These are phyloP conservation scores for Platyura marginata DNA, from an alignment of 1,140 invertebrate genomes.

Conservation along the genomic window DNA sequence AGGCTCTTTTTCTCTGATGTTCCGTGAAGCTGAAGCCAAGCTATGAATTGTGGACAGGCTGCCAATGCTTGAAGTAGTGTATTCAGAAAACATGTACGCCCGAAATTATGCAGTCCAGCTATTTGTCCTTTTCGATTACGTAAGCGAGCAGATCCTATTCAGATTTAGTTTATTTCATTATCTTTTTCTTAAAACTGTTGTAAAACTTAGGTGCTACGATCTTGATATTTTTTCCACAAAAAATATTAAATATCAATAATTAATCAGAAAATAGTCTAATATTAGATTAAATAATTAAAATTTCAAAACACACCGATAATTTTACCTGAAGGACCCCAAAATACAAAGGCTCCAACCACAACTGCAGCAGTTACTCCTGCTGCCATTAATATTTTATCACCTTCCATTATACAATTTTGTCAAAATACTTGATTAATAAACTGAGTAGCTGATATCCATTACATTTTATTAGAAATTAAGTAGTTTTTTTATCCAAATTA, in stretches of 20 bases:
- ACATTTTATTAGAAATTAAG: too few relatives aligned
- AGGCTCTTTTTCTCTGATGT: constrained; percentile 36
- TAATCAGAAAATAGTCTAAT: too few relatives aligned
- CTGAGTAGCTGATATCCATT: too few relatives aligned
- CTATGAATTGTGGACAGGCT: constrained; percentile 52
- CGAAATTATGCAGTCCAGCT: constrained; percentile 64
- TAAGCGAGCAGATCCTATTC: constrained; percentile 29
- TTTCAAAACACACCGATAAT: not conserved
- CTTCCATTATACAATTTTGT: too few relatives aligned
- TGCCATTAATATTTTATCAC: constrained; percentile 31
- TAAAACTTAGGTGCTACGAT: too few relatives aligned
- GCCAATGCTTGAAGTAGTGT: constrained; percentile 67
- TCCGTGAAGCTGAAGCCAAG: constrained; percentile 48
- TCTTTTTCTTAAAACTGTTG: too few relatives aligned
- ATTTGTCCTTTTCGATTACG: constrained; percentile 44
- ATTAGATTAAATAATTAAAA: too few relatives aligned
- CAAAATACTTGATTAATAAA: too few relatives aligned
- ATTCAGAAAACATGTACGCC: constrained; percentile 74
- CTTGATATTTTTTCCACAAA: too few relatives aligned
- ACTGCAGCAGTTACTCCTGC: constrained; percentile 54
- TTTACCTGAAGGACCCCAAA: constrained; percentile 50
- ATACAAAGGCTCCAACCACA: constrained; percentile 55
- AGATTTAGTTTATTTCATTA: too few relatives aligned
- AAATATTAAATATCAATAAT: too few relatives aligned
- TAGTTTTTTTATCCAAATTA: too few relatives aligned